Evolutionary conservation across 2,888 invertebrate genomes (phyloP), one percentile per base, ranked within the genome.

Genomic region (Mesochorus sp.): DNA sequence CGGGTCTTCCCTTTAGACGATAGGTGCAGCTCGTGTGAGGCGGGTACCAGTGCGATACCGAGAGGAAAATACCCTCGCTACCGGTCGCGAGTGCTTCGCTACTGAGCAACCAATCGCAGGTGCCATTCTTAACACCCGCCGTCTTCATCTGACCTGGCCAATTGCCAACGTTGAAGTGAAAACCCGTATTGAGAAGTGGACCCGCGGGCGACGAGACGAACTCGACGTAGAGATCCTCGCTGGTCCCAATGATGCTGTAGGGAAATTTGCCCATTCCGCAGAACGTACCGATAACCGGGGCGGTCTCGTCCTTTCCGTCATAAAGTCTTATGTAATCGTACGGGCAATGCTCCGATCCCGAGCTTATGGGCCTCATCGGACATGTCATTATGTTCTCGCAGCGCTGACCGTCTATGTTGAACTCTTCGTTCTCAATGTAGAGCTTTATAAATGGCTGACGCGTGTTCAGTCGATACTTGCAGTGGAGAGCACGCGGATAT

Each of bases 321-420:
- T 97, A 97, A 77, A 97, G 96, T 84, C 95, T 94, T 82, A 97
- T 95, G 92, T 96, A 97, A 91, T 97, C 97, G 91, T 95, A 97
- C 0, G 97, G 97, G 87, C 97, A 97, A 88, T 97, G 96, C 86
- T 96, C 95, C 81, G 95, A 94, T 37, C 96, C 97, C 67, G 97
- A 96, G 8, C 96, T 96, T 80, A 97, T 97, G 6, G 97, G 97
- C 82, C 97, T 93, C 95, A 97, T 97, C 21, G 97, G 97, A 87
- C 97, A 98, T 0, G 97, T 97, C 96, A 98, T 97, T 85, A 97
- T 96, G 91, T 97, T 97, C 91, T 98, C 97, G 89, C 97, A 97
- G 68, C 97, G 93, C 88, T 97, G 97, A 0, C 97, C 97, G 86
- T 97, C 97, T 84, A 97, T 97, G 90, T 97, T 97, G 92, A 97